phyloP scores from a whole-genome alignment of 1,140 invertebrate species.

The Gryon sp. region DNA sequence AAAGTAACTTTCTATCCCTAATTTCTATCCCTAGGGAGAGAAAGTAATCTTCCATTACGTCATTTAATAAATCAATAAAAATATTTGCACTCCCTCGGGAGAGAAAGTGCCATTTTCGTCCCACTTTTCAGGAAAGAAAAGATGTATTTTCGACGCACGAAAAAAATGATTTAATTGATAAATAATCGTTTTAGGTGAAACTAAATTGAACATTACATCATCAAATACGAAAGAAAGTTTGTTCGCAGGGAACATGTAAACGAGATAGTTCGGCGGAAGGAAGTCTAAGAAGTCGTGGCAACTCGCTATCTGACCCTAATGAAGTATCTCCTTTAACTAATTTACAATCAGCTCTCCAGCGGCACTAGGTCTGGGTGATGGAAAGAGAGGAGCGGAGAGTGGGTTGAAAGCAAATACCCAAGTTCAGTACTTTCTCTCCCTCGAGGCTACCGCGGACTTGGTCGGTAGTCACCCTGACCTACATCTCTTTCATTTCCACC shows the following conservation, averaged over 20 bases:
- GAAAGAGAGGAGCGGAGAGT: slow-evolving; percentile 63
- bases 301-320: slow-evolving; percentile 70
- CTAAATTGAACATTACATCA: neutral
- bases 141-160: no score
- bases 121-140: no score
- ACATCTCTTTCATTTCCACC: slow-evolving; percentile 76
- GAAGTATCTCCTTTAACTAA: slow-evolving; percentile 79
- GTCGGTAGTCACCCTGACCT: slow-evolving; percentile 72
- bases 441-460: slow-evolving; percentile 64
- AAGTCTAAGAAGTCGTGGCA: slow-evolving; percentile 55
- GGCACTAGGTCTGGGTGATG: slow-evolving; percentile 64
- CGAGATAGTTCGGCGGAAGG: slow-evolving; percentile 46
- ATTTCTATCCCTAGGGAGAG: no score
- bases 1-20: no score
- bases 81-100: no score
- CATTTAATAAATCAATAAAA: no score
- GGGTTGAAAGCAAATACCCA: slow-evolving; percentile 66
- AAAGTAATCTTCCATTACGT: no score
- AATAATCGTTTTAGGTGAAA: no score
- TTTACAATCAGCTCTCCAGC: slow-evolving; percentile 76
- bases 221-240: slow-evolving; percentile 37
- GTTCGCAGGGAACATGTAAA: slow-evolving; percentile 57
- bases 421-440: slow-evolving; percentile 73
- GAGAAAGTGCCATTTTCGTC: no score
- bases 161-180: no score